Evolutionary conservation across 2,888 invertebrate genomes (phyloP), one percentile per base, ranked within the genome.

Genomic region (Gymnoscelis rufifasciata): DNA sequence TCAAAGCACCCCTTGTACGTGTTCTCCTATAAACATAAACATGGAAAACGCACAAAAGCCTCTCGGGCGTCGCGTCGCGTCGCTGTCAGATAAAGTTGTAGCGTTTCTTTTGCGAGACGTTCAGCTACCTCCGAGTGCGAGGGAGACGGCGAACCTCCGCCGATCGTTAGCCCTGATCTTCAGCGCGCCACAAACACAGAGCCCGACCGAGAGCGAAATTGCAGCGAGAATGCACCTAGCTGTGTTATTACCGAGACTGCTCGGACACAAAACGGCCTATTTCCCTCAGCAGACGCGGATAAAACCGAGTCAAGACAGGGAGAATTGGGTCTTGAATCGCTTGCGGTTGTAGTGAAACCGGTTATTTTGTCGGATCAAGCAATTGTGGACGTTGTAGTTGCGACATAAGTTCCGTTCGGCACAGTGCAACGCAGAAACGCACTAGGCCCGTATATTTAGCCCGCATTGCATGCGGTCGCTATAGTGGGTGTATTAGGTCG

Each of bases 111-210:
- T 86, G 78, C 81, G 64, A 78, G 77, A 74, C 74, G 64, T 60
- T 67, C 62, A 59, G 56, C 57, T 66, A 59, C 59, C 57, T 44
- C 52, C 51, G 63, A 31, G 80, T 68, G 79, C 62, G 82, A 86
- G 67, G 39, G 78, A 69, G 83, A 84, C 61, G 67, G 72, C 64
- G 60, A 57, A 66, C 51, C 62, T 71, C 66, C 75, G 78, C 78
- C 86, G 86, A 88, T 88, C 87, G 88, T 88, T 88, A 88, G 88
- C 88, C 87, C 86, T 88, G 88, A 88, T 88, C 88, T 88, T 88
- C 88, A 88, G 74, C 86, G 86, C 86, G 87, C 87, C 83, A 88
- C 88, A 88, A 87, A 88, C 88, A 88, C 81, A 88, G 73, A 88
- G 81, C 81, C 86, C 87, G 86, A 87, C 86, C 84, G 88, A 88